Conservation (phyloP, 2,113 vertebrate species). For the Indicator indicator region DNA sequence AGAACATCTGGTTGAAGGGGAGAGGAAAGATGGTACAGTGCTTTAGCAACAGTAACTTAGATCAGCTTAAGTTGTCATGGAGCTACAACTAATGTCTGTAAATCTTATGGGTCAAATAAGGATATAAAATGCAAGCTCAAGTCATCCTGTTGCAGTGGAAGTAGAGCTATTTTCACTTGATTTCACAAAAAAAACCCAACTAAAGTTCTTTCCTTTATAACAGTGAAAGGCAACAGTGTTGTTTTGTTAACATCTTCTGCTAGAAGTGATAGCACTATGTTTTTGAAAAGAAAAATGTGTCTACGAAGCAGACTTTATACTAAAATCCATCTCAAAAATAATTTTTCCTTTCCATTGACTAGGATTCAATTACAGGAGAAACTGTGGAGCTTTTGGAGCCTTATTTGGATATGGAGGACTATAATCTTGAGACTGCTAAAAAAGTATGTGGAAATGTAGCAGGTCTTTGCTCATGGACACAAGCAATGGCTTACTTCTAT, state of each 20-base stretch:
- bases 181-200: neutral
- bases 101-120: neutral
- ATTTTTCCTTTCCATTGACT: neutral
- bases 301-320: neutral
- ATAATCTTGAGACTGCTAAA: slow-evolving; percentile 85
- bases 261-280: neutral
- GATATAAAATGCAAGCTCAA: neutral
- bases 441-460: slow-evolving; percentile 87
- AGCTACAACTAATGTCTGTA: neutral
- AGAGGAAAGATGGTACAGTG: neutral
- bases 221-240: neutral
- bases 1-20: neutral
- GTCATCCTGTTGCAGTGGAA: neutral
- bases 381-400: slow-evolving; percentile 83
- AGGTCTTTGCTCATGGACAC: slow-evolving; percentile 87
- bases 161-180: neutral
- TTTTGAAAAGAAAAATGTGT: slow-evolving; percentile 1
- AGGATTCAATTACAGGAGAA: slow-evolving; percentile 87
- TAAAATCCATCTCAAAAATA: neutral
- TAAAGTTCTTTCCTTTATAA: neutral
- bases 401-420: slow-evolving; percentile 86
- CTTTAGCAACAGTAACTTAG: neutral
- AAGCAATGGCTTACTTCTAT: slow-evolving; percentile 86
- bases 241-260: neutral
- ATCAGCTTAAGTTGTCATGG: neutral